Evolutionary conservation across 2,797 vertebrate genomes (phyloP).

Genomic region (Poeciliopsis presidionis): DNA sequence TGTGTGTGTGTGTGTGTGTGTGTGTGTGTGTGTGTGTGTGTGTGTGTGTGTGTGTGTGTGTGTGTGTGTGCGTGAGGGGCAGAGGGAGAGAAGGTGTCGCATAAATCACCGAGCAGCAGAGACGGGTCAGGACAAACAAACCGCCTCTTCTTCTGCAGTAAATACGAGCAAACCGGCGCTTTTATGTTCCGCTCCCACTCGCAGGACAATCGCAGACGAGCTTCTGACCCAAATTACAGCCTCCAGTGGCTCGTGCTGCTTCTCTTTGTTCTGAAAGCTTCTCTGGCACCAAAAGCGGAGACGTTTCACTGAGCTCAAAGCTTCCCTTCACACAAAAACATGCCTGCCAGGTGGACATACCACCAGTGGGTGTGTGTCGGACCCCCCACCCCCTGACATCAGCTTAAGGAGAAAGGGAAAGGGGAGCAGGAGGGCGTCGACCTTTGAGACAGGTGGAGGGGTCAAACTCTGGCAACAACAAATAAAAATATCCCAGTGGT

Average conservation of each 20-base stretch:
- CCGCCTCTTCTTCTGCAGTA: constrained; percentile 14
- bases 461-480: neutral
- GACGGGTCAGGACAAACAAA: constrained; percentile 26
- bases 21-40: constrained; percentile 8
- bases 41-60: constrained; percentile 47
- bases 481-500: constrained; percentile 2
- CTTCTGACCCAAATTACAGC: constrained; percentile 50
- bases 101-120: constrained; percentile 55
- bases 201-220: constrained; percentile 9
- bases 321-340: constrained; percentile 25
- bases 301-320: constrained; percentile 5
- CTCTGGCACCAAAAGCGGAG: neutral
- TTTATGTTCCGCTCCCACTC: constrained; percentile 10
- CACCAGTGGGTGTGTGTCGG: constrained; percentile 50
- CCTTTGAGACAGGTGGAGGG: constrained; percentile 3
- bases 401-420: neutral
- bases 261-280: neutral
- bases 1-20: no score
- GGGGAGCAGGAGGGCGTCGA: neutral
- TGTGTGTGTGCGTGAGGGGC: constrained; percentile 14
- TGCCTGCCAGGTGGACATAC: constrained; percentile 61
- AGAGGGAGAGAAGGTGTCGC: constrained; percentile 25
- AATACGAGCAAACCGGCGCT: constrained; percentile 1
- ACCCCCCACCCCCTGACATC: constrained; percentile 32
- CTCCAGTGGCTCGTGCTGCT: constrained; percentile 7